These are phyloP conservation scores for Cyclopterus lumpus DNA, from an alignment of 2,797 vertebrate species.

Conservation along the genomic window DNA sequence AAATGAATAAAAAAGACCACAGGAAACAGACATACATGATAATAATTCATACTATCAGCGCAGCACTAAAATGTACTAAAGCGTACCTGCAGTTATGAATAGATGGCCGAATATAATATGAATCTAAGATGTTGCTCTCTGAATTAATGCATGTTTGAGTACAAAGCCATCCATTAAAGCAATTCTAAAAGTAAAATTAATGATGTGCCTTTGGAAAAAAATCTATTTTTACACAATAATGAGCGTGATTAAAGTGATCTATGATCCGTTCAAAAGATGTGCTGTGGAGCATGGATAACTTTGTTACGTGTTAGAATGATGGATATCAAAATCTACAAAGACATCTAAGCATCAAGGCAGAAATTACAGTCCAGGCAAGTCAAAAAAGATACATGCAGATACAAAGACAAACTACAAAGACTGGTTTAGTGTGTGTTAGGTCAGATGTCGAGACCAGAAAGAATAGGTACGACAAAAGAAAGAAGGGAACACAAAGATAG, in stretches of 20 bases:
- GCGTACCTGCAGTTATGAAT: conserved; percentile 45
- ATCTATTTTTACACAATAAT: conserved; percentile 38
- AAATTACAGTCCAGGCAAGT: conserved; percentile 70
- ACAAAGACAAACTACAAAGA: conserved; percentile 53
- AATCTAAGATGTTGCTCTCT: conserved; percentile 26
- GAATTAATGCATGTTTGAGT: conserved; percentile 28
- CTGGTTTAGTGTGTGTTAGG: conserved; percentile 64
- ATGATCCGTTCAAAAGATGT: conserved; percentile 88
- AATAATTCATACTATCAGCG: conserved; percentile 51
- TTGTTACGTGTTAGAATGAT: conserved; percentile 83
- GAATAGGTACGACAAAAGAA: conserved; percentile 32
- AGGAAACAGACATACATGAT: conserved; percentile 43
- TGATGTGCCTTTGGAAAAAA: conserved; percentile 3
- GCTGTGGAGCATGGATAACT: conserved; percentile 85
- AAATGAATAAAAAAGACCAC: conserved; percentile 33
- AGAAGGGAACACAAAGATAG: conserved; percentile 44
- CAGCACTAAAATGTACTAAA: conserved; percentile 20
- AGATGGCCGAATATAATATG: conserved; percentile 52
- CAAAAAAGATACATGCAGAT: conserved; percentile 77
- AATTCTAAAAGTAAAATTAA: conserved; percentile 34
- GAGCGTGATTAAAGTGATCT: conserved; percentile 59
- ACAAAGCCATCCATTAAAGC: conserved; percentile 45
- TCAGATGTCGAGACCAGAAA: conserved; percentile 44
- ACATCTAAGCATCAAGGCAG: conserved; percentile 69
- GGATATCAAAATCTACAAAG: conserved; percentile 71